These are phyloP conservation scores for Ivindomyrus marchei DNA, from an alignment of 2,113 vertebrate species.

Conservation along the genomic window DNA sequence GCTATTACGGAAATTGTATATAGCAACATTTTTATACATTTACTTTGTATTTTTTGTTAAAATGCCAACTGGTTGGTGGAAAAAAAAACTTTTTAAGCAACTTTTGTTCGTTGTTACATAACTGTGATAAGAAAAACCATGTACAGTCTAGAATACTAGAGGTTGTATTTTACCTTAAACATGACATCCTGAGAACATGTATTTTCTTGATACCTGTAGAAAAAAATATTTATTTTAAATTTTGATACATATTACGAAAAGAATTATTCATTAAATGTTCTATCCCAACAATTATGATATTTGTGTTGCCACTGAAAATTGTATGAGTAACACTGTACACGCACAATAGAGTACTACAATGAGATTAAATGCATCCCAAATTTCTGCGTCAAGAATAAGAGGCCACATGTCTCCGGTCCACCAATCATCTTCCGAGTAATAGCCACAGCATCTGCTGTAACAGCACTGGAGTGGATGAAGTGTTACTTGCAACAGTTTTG, in stretches of 20 bases:
- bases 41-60: conserved; percentile 1
- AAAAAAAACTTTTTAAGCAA: neutral
- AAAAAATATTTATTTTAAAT: conserved; percentile 12
- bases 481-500: neutral
- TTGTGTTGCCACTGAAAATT: neutral
- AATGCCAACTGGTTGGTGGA: neutral
- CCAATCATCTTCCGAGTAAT: neutral
- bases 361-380: neutral
- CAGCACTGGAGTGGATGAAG: neutral
- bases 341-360: neutral
- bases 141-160: neutral
- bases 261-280: neutral
- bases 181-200: conserved; percentile 17
- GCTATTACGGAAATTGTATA: neutral
- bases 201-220: neutral
- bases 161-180: neutral
- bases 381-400: neutral
- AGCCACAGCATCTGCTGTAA: neutral
- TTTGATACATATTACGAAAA: neutral
- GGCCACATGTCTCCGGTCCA: neutral
- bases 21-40: neutral
- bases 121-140: neutral
- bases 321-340: neutral
- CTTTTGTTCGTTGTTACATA: neutral
- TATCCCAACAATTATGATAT: neutral